A percentile compares a stretch with the other conserved stretches of the same genome.
Conservation (phyloP, 2,888 invertebrate species). For the Aporophyla lueneburgensis region DNA sequence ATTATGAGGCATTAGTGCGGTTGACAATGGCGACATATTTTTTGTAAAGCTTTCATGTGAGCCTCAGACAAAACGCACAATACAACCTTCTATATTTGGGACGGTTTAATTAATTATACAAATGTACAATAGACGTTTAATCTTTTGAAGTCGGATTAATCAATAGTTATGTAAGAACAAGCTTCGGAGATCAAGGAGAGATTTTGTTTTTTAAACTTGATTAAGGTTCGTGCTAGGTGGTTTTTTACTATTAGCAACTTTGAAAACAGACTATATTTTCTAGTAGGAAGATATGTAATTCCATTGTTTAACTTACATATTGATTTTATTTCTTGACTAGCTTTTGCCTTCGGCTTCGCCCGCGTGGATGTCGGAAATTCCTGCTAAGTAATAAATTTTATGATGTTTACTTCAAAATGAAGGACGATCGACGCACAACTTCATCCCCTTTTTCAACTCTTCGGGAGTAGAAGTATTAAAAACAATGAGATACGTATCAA, state of each 20-base stretch:
- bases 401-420: too few species aligned
- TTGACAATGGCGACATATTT: constrained; percentile 86
- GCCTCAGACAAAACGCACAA: constrained; percentile 79
- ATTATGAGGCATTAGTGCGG: constrained; percentile 84
- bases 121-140: constrained; percentile 63
- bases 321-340: not conserved
- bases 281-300: not conserved
- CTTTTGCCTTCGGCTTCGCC: too few species aligned
- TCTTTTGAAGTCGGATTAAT: constrained; percentile 65
- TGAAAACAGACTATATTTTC: not conserved
- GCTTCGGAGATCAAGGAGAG: constrained; percentile 40
- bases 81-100: constrained; percentile 71
- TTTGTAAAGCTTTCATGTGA: constrained; percentile 79
- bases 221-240: not conserved
- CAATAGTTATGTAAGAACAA: constrained; percentile 53
- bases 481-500: too few species aligned
- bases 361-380: too few species aligned
- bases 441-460: too few species aligned
- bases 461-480: too few species aligned
- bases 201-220: constrained; percentile 15
- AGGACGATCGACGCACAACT: too few species aligned
- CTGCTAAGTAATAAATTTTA: too few species aligned
- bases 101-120: constrained; percentile 80
- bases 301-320: not conserved
- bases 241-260: not conserved